Evolutionary conservation across 1,140 invertebrate genomes (phyloP), one percentile per base, ranked within the genome.

Genomic region (Neelides sp.): DNA sequence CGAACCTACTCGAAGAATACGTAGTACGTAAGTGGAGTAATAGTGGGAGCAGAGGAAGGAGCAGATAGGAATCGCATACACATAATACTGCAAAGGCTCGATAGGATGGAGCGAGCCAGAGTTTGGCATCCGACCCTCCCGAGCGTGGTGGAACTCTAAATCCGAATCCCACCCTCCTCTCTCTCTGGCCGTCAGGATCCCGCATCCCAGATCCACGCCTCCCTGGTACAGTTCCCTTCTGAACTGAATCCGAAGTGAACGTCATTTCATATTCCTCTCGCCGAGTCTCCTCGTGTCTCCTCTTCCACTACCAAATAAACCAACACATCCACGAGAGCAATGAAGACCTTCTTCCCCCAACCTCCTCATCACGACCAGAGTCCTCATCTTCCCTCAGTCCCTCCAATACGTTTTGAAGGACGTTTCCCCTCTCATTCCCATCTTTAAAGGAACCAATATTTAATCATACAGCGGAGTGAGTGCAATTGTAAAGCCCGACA

Each of bases 81-180:
- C n/a, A n/a, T n/a, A n/a, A n/a, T n/a, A n/a, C n/a, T n/a, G n/a
- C n/a, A n/a, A n/a, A n/a, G n/a, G n/a, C n/a, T n/a, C n/a, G n/a
- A n/a, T n/a, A n/a, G n/a, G n/a, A n/a, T n/a, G n/a, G n/a, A n/a
- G n/a, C n/a, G n/a, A n/a, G n/a, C n/a, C n/a, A n/a, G n/a, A n/a
- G n/a, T n/a, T n/a, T n/a, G n/a, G n/a, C n/a, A n/a, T n/a, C n/a
- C n/a, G n/a, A n/a, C n/a, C n/a, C n/a, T n/a, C n/a, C n/a, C n/a
- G n/a, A n/a, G n/a, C n/a, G n/a, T n/a, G n/a, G 20, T 17, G 22
- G 44, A 35, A 47, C 23, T 47, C 32, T n/a, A 47, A 47, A 47
- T 47, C 45, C 45, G 45, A 47, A 47, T 47, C 45, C 45, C 45
- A 47, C 45, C n/a, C n/a, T n/a, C n/a, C n/a, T n/a, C n/a, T n/a